Evolutionary conservation across 2,113 vertebrate species (phyloP).

Genomic region (Aviceda subcristata): DNA sequence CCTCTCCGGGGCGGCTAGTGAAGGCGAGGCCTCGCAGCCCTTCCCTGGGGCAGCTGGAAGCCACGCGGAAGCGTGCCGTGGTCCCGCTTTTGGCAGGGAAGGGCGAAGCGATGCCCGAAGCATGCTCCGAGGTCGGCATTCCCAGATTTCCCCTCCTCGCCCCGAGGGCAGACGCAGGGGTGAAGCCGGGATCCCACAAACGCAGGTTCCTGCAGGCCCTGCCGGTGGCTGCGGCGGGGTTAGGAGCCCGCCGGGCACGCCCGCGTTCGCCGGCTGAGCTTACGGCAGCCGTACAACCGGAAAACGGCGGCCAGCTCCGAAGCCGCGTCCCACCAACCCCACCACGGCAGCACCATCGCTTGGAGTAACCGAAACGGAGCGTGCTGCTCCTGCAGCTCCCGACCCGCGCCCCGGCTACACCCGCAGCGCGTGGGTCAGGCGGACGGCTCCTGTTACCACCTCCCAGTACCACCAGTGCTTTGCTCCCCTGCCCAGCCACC

Average conservation of each 20-base stretch:
- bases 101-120: neutral
- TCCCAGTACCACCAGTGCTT: neutral
- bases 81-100: neutral
- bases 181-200: neutral
- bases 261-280: neutral
- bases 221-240: neutral
- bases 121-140: neutral
- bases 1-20: neutral
- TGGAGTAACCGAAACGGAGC: neutral
- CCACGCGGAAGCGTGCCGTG: neutral
- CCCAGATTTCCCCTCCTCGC: neutral
- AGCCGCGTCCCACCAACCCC: too few relatives aligned
- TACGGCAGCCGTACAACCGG: fast-evolving
- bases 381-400: neutral
- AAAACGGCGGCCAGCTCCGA: neutral
- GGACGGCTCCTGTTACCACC: neutral
- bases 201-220: neutral
- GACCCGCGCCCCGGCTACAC: neutral
- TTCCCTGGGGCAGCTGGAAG: neutral
- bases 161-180: neutral
- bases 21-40: neutral
- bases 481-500: neutral
- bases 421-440: neutral
- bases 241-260: neutral
- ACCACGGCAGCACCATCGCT: fast-evolving